These are phyloP conservation scores for Pseudochromis fuscus DNA, from an alignment of 2,797 vertebrate species.

Conservation along the genomic window DNA sequence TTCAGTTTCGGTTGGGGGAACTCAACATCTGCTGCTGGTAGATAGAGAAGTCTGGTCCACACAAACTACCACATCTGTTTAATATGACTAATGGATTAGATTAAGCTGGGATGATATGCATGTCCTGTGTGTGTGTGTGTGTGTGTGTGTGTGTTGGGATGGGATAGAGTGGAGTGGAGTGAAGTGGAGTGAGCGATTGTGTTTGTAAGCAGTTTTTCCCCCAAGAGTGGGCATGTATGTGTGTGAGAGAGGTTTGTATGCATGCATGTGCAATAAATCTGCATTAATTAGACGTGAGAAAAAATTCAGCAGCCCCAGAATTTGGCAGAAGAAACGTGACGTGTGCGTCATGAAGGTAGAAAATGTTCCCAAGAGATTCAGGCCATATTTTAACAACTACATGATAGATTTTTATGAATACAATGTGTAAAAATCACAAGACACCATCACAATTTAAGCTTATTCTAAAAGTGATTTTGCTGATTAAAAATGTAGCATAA, in stretches of 20 bases:
- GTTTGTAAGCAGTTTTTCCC: conserved; percentile 69
- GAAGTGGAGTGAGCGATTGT: conserved; percentile 44
- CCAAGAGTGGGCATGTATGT: background rate
- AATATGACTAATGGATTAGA: conserved; percentile 82
- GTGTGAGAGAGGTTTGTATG: conserved; percentile 26
- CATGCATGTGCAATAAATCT: conserved; percentile 62
- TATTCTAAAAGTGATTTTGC: background rate
- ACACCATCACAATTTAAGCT: background rate
- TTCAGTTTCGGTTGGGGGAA: conserved; percentile 40
- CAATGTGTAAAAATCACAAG: background rate
- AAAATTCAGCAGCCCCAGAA: conserved; percentile 14
- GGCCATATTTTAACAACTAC: conserved; percentile 10
- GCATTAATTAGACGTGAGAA: conserved; percentile 56
- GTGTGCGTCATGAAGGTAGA: conserved; percentile 24
- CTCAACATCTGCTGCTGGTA: conserved; percentile 61
- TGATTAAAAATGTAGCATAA: conserved; percentile 3
- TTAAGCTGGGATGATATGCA: conserved; percentile 67
- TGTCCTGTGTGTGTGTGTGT: conserved; percentile 28
- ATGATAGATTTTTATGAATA: conserved; percentile 15
- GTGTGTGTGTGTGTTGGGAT: conserved; percentile 37
- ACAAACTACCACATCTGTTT: conserved; percentile 63
- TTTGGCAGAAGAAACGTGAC: conserved; percentile 42
- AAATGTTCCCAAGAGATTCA: conserved; percentile 22
- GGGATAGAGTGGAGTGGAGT: conserved; percentile 16
- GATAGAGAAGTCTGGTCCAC: conserved; percentile 61